A percentile compares a stretch with the other conserved stretches of the same genome.
phyloP scores from a whole-genome alignment of 2,888 invertebrate species.

The Zelleria hepariella region DNA sequence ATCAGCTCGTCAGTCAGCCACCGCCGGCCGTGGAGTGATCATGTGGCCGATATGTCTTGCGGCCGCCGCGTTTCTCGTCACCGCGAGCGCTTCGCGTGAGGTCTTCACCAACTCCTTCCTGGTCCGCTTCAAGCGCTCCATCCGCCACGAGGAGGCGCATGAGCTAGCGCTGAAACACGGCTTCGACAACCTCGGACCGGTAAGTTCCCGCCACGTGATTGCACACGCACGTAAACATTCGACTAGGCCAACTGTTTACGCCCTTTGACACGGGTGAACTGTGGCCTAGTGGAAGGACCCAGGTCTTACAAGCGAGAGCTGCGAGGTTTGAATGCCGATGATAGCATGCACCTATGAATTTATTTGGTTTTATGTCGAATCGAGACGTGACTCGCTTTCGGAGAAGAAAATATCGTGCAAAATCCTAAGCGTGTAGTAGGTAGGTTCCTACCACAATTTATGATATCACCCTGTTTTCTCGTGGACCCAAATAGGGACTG shows the following conservation, averaged over 20 bases:
- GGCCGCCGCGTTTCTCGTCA: constrained; percentile 46
- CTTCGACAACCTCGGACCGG: constrained; percentile 95
- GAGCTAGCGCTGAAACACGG: constrained; percentile 89
- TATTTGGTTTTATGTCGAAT: too few species aligned
- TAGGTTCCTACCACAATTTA: too few species aligned
- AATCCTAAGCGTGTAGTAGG: too few species aligned
- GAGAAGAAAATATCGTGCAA: too few species aligned
- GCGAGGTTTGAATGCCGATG: too few species aligned
- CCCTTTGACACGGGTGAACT: not conserved
- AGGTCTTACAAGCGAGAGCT: too few species aligned
- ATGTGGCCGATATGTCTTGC: constrained; percentile 65
- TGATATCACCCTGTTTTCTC: too few species aligned
- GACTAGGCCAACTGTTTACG: not conserved
- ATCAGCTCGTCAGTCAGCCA: constrained; percentile 57
- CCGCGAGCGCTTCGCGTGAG: constrained; percentile 65
- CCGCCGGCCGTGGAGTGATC: constrained; percentile 49
- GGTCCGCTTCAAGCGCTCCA: constrained; percentile 87
- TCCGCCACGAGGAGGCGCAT: constrained; percentile 83
- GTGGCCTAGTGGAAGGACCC: not conserved
- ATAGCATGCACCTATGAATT: too few species aligned
- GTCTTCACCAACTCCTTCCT: constrained; percentile 97
- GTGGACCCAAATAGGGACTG: too few species aligned
- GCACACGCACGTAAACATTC: constrained; percentile 44
- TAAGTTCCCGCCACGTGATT: constrained; percentile 75
- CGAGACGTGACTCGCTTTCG: too few species aligned